Evolutionary conservation across 2,888 invertebrate species (phyloP), one percentile per base, ranked within the genome.

Genomic region (Mythimna ferrago): DNA sequence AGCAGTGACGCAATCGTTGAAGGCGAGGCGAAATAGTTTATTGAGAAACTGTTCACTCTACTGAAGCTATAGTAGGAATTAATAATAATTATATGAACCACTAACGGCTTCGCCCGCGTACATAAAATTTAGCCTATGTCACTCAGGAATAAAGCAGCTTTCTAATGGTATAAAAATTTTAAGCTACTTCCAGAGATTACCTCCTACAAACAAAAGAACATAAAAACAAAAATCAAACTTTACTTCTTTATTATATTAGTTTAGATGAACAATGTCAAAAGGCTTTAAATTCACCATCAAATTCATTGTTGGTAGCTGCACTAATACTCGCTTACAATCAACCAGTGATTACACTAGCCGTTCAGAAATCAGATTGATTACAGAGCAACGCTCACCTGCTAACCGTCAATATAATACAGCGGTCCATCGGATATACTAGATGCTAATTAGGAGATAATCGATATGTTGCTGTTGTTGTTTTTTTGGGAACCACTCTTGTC

Each of bases 351-450:
- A 62, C 64, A 71, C 26, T 14, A 68, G 66, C 63, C 66, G 72
- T 62, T 35, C 48, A 62, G 41, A 78, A 61, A 71, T 71, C 57
- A 63, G 54, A 44, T 38, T 11, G 48, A 35, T 35, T 57, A 61
- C 35, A 64, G 38, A 26, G 44, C 54, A 51, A 38, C 54, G 19
- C 64, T 68, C 54, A 54, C 41, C 54, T 21, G 67, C 58, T 70
- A 77, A 81, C 66, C 21, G 60, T 38, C 58, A 44, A 77, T 38
- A 56, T 64, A 60, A 41, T 7, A 60, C 51, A 56, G 44, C 21
- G 16, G 1, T 19, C 65, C 54, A 67, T 65, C 62, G 16, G 57
- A 61, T 57, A 41, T 32, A 60, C 19, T 67, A 44, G 48, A 48
- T 48, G 5, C 4, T 82, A 32, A 48, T 58, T 63, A 66, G 53